These are phyloP conservation scores for Hepsetus odoe DNA, from an alignment of 2,113 vertebrate genomes.

Conservation along the genomic window DNA sequence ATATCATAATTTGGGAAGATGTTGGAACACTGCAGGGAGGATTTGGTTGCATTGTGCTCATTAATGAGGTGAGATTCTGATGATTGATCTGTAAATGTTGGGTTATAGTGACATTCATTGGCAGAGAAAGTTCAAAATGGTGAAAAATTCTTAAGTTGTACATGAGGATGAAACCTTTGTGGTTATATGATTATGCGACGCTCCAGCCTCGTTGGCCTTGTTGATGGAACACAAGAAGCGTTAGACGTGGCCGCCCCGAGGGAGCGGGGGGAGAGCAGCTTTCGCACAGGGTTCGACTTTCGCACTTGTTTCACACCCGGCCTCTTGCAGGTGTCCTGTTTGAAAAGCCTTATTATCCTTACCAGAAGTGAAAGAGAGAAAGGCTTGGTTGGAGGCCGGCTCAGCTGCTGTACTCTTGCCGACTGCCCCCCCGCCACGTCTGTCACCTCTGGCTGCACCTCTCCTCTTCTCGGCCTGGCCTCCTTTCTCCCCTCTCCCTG, in stretches of 20 bases:
- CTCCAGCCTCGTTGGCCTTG: neutral
- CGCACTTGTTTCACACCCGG: conserved; percentile 42
- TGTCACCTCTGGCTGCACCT: conserved; percentile 36
- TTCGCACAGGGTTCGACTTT: conserved; percentile 37
- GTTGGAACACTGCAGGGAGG: no score
- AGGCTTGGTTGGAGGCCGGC: conserved; percentile 27
- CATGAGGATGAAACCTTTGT: neutral
- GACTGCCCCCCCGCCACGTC: conserved; percentile 13
- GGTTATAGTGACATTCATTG: neutral
- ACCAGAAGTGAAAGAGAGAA: conserved; percentile 36
- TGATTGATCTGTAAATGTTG: no score
- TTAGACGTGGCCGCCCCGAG: conserved; percentile 11
- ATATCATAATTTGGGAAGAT: no score
- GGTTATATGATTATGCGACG: neutral
- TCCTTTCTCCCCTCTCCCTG: neutral
- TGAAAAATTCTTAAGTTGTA: no score
- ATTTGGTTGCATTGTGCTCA: no score
- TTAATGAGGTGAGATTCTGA: no score
- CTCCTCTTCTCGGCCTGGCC: neutral
- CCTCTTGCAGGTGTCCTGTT: conserved; percentile 48
- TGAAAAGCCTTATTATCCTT: conserved; percentile 44
- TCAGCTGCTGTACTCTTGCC: conserved; percentile 30
- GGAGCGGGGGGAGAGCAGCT: neutral
- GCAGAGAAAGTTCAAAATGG: no score
- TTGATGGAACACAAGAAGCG: conserved; percentile 11